Base-by-base conservation (phyloP, 2,797 vertebrate genomes). In the Chaetophractus vellerosus region DNA sequence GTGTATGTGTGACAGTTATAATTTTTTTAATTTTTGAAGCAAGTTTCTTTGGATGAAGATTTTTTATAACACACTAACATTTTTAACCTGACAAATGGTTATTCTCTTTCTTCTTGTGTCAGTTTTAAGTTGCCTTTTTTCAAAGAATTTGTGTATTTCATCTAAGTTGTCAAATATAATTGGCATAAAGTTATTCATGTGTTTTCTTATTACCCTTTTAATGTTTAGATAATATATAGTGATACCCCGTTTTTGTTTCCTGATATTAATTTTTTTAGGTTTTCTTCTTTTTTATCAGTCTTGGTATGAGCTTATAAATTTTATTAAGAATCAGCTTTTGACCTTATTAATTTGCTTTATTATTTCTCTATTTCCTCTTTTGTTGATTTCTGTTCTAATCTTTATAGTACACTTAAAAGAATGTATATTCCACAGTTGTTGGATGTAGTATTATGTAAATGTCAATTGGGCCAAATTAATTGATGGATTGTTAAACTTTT, bases 21-120 rank as follows among this genome's bases (percentile, higher is more conserved):
- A 36, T 23, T 45, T 88, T 85, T 76, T 93, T 57, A 31, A 38
- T 38, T 52, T 55, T 78, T 88, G 92, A 90, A 82, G 16, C 6
- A 86, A 55, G 5, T 90, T n/a, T 92, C 84, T 90, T 50, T 48
- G 4, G 55, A n/a, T 28, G 10, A 92, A 82, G 4, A 7, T 57
- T 90, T 88, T 74, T 52, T 15, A 85, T 84, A 90, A 84, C 11
- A 88, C 74, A 91, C 36, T 71, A 57, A 78, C 64, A 68, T 86
- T 90, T 23, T 41, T 91, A 61, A 92, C 78, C n/a, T 89, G 45
- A 66, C 11, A 68, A 31, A 61, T 14, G 5, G 9, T 72, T 90
- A 91, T 94, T 93, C 48, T 64, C 52, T 72, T 92, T 90, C 33
- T 84, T 90, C 19, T 48, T 90, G 6, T 59, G 18, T 90, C 50